Evolutionary conservation across 2,113 vertebrate genomes (phyloP).

Genomic region (Plecturocebus donacophilus): DNA sequence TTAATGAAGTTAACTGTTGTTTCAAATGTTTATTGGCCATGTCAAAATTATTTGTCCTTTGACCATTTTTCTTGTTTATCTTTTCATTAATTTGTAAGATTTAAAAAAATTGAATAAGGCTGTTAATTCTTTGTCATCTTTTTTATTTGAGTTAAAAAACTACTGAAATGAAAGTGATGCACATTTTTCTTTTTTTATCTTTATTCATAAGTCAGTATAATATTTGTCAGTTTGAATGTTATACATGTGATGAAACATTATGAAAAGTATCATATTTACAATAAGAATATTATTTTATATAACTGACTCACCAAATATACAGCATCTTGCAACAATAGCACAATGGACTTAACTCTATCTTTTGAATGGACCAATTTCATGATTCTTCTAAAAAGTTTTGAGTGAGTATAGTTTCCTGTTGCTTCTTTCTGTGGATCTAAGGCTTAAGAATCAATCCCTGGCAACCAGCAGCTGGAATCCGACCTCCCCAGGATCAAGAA

Average conservation of each 20-base stretch:
- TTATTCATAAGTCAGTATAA: constrained; percentile 67
- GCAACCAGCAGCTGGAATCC: not conserved
- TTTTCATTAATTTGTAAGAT: constrained; percentile 39
- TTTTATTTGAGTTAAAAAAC: not conserved
- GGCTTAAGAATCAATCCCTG: not conserved
- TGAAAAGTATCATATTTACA: constrained; percentile 11
- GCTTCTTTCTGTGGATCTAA: not conserved
- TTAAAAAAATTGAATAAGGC: not conserved
- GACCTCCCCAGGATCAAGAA: not conserved
- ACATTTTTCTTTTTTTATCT: constrained; percentile 44
- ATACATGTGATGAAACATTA: not conserved
- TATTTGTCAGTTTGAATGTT: not conserved
- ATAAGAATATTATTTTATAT: not conserved
- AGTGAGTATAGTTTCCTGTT: not conserved
- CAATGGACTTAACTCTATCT: not conserved
- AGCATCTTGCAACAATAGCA: not conserved
- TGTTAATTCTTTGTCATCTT: not conserved
- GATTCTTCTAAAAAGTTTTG: not conserved
- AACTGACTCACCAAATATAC: not conserved
- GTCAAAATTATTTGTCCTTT: not conserved
- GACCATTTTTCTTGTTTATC: not conserved
- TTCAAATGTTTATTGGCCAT: not conserved
- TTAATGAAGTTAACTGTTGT: constrained; percentile 27
- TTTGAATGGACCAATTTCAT: not conserved
- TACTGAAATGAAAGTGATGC: constrained; percentile 20